A percentile compares a stretch with the other conserved stretches of the same genome.
Evolutionary conservation across 2,888 invertebrate genomes (phyloP).

Genomic region (Oscheius sp.): DNA sequence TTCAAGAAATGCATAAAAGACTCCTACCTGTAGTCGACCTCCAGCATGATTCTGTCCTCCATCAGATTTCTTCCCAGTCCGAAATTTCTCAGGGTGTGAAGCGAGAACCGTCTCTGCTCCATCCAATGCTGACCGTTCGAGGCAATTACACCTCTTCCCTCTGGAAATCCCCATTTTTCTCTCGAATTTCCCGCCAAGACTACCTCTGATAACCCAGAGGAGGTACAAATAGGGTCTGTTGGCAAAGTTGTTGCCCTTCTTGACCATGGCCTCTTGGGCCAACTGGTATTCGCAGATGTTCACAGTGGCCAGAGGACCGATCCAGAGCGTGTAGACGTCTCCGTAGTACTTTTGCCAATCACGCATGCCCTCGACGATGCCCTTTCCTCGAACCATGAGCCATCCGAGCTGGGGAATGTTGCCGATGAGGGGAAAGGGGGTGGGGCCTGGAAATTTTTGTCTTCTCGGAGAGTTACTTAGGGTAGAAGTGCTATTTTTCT

Average conservation of each 20-base stretch:
- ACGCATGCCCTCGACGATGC: not conserved
- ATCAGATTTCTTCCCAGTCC: slow-evolving; percentile 37
- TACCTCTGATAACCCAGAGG: slow-evolving; percentile 2
- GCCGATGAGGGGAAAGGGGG: slow-evolving; percentile 25
- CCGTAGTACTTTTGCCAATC: slow-evolving; percentile 33
- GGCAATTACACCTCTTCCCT: slow-evolving; percentile 28
- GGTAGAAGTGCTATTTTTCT: too few relatives aligned
- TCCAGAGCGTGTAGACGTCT: slow-evolving; percentile 32
- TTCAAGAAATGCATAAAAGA: too few relatives aligned
- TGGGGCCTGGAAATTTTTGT: slow-evolving; percentile 11
- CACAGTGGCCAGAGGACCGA: slow-evolving; percentile 23
- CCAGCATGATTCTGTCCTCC: slow-evolving; percentile 31
- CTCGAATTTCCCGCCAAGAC: not conserved
- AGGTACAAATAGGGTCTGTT: slow-evolving; percentile 11
- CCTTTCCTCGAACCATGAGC: not conserved
- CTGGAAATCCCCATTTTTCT: slow-evolving; percentile 5
- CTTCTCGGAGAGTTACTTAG: too few relatives aligned
- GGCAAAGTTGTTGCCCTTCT: slow-evolving; percentile 24
- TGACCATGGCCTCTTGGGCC: slow-evolving; percentile 30
- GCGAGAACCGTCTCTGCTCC: slow-evolving; percentile 28
- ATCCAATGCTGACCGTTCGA: slow-evolving; percentile 31
- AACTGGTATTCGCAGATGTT: slow-evolving; percentile 16
- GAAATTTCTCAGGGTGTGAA: slow-evolving; percentile 30
- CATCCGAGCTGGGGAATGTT: slow-evolving; percentile 24
- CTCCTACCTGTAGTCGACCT: slow-evolving; percentile 19